Conservation (phyloP, 2,888 invertebrate genomes). For the Linnaemya vulpina region DNA sequence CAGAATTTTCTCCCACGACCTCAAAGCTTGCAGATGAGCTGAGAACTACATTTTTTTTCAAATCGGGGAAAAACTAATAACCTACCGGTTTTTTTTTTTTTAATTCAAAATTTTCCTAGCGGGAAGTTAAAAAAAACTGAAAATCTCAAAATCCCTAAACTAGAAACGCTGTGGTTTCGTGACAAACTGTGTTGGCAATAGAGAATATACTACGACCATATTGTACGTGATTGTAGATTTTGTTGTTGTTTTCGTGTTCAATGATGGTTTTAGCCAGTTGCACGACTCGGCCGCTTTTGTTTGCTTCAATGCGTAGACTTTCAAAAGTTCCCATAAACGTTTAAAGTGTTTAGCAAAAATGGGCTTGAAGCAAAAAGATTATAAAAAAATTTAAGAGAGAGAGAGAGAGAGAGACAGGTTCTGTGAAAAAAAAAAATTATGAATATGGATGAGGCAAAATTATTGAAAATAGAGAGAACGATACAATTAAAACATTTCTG, state of each 20-base stretch:
- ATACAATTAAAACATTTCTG: too few species aligned
- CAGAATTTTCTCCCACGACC: too few species aligned
- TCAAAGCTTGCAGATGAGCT: too few species aligned
- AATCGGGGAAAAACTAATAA: too few species aligned
- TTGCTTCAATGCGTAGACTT: constrained; percentile 7
- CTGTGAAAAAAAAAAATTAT: background rate
- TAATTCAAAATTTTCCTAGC: too few species aligned
- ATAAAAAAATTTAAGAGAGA: background rate
- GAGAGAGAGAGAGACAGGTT: constrained; percentile 8
- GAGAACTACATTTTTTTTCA: too few species aligned
- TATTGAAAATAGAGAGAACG: background rate
- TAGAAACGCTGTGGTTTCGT: background rate
- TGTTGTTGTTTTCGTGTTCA: constrained; percentile 6
- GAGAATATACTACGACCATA: background rate
- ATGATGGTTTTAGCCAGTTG: constrained; percentile 21
- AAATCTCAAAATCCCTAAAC: too few species aligned
- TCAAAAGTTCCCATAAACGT: constrained; percentile 2
- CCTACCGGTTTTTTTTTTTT: too few species aligned
- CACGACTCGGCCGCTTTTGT: background rate
- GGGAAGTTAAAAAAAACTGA: too few species aligned
- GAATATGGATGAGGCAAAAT: background rate
- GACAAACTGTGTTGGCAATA: constrained; percentile 4
- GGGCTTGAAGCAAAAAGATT: background rate
- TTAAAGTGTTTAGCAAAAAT: constrained; percentile 8
- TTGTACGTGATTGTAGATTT: constrained; percentile 32